Evolutionary conservation across 2,797 vertebrate species (phyloP).

Genomic region (Sebastes diaconus): DNA sequence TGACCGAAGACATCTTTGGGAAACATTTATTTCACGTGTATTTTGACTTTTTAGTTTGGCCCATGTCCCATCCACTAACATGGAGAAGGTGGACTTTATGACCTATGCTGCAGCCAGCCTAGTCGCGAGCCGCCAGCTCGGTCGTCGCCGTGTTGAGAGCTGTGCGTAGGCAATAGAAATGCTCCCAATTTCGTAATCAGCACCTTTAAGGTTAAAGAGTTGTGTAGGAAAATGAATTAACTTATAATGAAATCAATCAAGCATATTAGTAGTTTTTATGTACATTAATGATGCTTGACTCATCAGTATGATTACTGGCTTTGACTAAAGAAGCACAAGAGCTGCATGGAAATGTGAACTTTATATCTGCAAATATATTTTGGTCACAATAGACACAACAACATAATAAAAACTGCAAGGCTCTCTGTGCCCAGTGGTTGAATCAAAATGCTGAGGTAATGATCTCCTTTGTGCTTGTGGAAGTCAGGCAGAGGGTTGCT

Average conservation of each 20-base stretch:
- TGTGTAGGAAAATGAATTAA: background rate
- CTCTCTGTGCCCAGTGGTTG: slow-evolving; percentile 38
- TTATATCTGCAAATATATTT: slow-evolving; percentile 32
- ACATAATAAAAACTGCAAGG: slow-evolving; percentile 44
- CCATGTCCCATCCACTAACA: background rate
- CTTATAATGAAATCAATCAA: background rate
- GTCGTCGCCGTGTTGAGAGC: too few relatives aligned
- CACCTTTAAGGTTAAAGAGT: background rate
- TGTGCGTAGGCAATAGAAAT: background rate
- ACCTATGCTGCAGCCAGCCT: background rate
- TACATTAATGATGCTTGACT: slow-evolving; percentile 12
- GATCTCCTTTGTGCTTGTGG: slow-evolving; percentile 67
- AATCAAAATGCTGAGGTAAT: slow-evolving; percentile 57
- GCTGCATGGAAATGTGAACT: slow-evolving; percentile 11
- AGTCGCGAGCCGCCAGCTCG: background rate
- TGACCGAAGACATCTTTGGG: too few relatives aligned
- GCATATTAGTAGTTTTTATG: background rate
- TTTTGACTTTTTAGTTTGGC: background rate
- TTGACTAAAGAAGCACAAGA: slow-evolving; percentile 10
- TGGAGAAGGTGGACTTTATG: background rate
- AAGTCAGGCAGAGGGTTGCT: slow-evolving; percentile 63
- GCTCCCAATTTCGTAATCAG: background rate
- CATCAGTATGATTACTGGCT: background rate
- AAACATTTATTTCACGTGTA: background rate
- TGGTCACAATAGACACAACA: slow-evolving; percentile 17